phyloP scores from a whole-genome alignment of 1,140 invertebrate genomes.

The Drosophila kohkoa region DNA sequence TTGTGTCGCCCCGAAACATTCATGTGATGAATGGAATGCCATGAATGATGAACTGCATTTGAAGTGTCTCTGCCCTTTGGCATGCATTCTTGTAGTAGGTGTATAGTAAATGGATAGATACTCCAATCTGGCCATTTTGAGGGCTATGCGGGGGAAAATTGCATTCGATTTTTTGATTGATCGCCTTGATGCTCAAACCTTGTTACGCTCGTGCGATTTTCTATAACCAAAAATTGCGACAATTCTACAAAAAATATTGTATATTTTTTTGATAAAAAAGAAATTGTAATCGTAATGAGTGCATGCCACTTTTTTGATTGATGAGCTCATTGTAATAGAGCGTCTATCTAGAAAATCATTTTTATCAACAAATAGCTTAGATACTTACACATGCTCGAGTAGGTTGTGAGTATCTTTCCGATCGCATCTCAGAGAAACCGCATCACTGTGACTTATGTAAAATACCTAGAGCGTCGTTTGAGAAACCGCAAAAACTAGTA shows the following conservation, averaged over 20 bases:
- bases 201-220: conserved; percentile 46
- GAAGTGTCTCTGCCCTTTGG: conserved; percentile 11
- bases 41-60: conserved; percentile 67
- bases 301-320: conserved; percentile 45
- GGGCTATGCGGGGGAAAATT: conserved; percentile 52
- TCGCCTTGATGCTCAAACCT: conserved; percentile 12
- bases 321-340: conserved; percentile 25
- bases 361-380: background rate
- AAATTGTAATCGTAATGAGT: conserved; percentile 21
- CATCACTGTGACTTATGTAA: conserved; percentile 40
- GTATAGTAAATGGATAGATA: conserved; percentile 29
- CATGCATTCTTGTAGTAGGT: conserved; percentile 64
- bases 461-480: conserved; percentile 27
- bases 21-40: conserved; percentile 61
- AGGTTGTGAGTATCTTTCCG: conserved; percentile 15
- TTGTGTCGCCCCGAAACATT: conserved; percentile 4
- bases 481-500: conserved; percentile 76
- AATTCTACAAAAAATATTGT: conserved; percentile 57
- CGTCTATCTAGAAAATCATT: conserved; percentile 3
- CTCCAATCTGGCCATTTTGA: conserved; percentile 18
- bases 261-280: conserved; percentile 51
- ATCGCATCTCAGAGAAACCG: conserved; percentile 1
- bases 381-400: conserved; percentile 1
- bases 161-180: conserved; percentile 64
- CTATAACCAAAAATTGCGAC: conserved; percentile 23